phyloP scores from a whole-genome alignment of 2,113 vertebrate species.

The Hemibagrus wyckioides region DNA sequence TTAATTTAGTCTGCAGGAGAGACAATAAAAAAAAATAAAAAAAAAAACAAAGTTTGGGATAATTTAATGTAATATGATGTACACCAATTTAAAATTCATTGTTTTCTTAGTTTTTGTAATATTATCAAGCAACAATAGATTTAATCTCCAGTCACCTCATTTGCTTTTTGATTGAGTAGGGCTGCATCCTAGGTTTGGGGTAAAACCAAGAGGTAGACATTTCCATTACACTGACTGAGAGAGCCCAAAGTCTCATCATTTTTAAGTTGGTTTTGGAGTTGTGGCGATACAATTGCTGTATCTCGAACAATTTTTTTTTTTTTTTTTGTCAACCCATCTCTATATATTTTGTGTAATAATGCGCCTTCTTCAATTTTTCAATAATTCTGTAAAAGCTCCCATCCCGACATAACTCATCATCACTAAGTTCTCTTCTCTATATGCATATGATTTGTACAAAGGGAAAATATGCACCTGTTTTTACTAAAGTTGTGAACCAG shows the following conservation, averaged over 20 bases:
- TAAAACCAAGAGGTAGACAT: constrained; percentile 14
- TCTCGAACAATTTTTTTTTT: neutral
- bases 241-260: constrained; percentile 44
- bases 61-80: constrained; percentile 12
- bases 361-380: neutral
- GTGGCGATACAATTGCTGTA: neutral
- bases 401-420: neutral
- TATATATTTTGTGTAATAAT: constrained; percentile 15
- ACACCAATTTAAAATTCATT: neutral
- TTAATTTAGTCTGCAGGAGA: constrained; percentile 21
- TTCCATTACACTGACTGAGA: neutral
- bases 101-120: constrained; percentile 11
- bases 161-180: constrained; percentile 3
- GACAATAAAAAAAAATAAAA: neutral
- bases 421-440: constrained; percentile 39
- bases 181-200: constrained; percentile 24
- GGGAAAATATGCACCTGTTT: constrained; percentile 55
- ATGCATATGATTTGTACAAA: constrained; percentile 56
- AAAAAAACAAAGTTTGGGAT: neutral
- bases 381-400: neutral
- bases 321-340: neutral
- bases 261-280: neutral
- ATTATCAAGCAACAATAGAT: constrained; percentile 2
- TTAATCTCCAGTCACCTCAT: neutral
- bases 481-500: constrained; percentile 56